A percentile compares a stretch with the other conserved stretches of the same genome.
phyloP scores from a whole-genome alignment of 92 coral and sea anemone genomes.

The Desmophyllum pertusum region DNA sequence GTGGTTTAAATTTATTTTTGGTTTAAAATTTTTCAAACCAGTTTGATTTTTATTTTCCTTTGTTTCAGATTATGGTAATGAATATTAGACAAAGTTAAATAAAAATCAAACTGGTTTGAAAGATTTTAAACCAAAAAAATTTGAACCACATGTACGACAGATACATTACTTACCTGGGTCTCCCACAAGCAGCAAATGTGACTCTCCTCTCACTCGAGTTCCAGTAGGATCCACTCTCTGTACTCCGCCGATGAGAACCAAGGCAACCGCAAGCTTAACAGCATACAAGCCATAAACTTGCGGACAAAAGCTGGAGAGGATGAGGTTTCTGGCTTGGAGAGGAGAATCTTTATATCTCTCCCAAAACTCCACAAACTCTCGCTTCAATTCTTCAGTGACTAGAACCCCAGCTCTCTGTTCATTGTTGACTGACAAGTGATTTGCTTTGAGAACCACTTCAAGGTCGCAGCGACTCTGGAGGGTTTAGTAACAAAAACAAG shows the following conservation, averaged over 20 bases:
- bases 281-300: slow-evolving; percentile 96
- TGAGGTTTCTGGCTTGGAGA: slow-evolving; percentile 85
- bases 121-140: no score
- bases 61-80: no score
- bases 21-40: no score
- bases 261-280: slow-evolving; percentile 88
- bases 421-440: slow-evolving; percentile 92
- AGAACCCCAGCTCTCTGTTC: slow-evolving; percentile 84
- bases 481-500: not conserved
- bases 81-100: no score
- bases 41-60: no score
- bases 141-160: no score
- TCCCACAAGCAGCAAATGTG: slow-evolving; percentile 93
- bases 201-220: slow-evolving; percentile 93
- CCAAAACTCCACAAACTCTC: slow-evolving; percentile 94
- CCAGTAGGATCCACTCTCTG: slow-evolving; percentile 87
- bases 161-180: slow-evolving; percentile 85
- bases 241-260: slow-evolving; percentile 92
- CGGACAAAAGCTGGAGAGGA: slow-evolving; percentile 92
- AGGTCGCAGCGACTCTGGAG: slow-evolving; percentile 88
- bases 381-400: slow-evolving; percentile 90
- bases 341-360: slow-evolving; percentile 64
- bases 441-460: slow-evolving; percentile 91
- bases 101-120: no score
- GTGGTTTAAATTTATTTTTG: no score